Base-by-base conservation (phyloP, 1,140 invertebrate genomes). In the Grapholita molesta region DNA sequence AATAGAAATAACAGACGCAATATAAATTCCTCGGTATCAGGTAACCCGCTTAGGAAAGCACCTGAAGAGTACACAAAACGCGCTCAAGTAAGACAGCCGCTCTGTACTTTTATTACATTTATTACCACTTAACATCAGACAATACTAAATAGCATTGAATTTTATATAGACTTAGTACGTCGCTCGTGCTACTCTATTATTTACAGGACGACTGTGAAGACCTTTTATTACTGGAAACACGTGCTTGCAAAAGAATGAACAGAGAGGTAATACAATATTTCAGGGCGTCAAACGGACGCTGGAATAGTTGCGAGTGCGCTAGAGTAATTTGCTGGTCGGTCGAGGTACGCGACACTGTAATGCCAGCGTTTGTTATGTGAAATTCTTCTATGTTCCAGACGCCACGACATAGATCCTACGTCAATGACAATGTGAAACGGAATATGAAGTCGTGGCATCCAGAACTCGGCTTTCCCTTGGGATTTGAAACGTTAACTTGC, bases 1-100 rank as follows among this genome's bases (percentile, higher is more conserved):
- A 21, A 48, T 48, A 48, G 42, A 48, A 48, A 21, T 48, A 21
- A 48, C 42, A 21, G 8, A 48, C 42, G 42, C 42, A 48, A 48
- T 48, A 48, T 48, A 48, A 48, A 48, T 48, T 48, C 42, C 42
- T 48, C 42, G 42, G 42, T 48, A 48, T 48, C 42, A 48, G 42
- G 42, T 48, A 48, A 48, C 42, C 42, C 42, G 42, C 42, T 48
- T 48, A 48, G 42, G 42, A 48, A 48, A 48, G 42, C 18, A 48
- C 42, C 42, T 48, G 42, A 48, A 48, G 42, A 48, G 42, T 48
- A 48, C 42, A 48, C 42, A 21, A 48, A 9, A 48, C 42, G 42
- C 42, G 18, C 42, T 48, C 42, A 21, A 48, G 42, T 9, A 48
- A 48, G 42, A 48, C 42, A 0, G 42, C 42, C 42, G 42, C 18